Evolutionary conservation across 2,797 vertebrate genomes (phyloP), one percentile per base, ranked within the genome.

Genomic region (Pantherophis alleghaniensis): DNA sequence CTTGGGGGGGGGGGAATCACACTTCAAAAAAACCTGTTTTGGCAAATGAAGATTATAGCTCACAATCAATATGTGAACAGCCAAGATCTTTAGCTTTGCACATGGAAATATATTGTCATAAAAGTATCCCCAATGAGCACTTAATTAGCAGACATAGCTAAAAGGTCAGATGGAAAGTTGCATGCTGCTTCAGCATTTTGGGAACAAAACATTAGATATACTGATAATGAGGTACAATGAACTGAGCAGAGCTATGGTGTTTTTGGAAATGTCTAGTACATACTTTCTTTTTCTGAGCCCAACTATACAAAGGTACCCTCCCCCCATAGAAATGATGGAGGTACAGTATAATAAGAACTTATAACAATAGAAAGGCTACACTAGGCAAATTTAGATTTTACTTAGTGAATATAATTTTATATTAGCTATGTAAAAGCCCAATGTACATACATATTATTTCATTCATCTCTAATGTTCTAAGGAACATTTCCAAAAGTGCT

Each of bases 91-190:
- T 92, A 91, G 28, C 16, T 95, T 95, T 94, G 28, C 26, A 18
- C 79, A 74, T 16, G 87, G 86, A 96, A 94, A 4, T 69, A 93
- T 83, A 91, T 53, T 94, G 66, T 92, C 59, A 90, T 95, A 94
- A 92, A 95, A 94, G 57, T 92, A 86, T 95, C 94, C 83, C 92
- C 60, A 87, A 92, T 88, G 18, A 96, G 92, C 93, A 94, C 94
- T 16, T 93, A 93, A 95, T 93, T 94, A 95, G 10, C 20, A 96
- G 28, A 92, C 0, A 7, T 83, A 94, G 94, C 63, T 92, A 87
- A 95, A 95, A 95, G 92, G 90, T 95, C 92, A 91, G 57, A 47
- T 88, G 92, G 95, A 95, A 92, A 94, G 92, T 89, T 90, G 6
- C 87, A 92, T 69, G 90, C 92, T 94, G 93, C 83, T 92, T 91